Conservation (phyloP, 2,797 vertebrate species). For the Lophotriccus pileatus region DNA sequence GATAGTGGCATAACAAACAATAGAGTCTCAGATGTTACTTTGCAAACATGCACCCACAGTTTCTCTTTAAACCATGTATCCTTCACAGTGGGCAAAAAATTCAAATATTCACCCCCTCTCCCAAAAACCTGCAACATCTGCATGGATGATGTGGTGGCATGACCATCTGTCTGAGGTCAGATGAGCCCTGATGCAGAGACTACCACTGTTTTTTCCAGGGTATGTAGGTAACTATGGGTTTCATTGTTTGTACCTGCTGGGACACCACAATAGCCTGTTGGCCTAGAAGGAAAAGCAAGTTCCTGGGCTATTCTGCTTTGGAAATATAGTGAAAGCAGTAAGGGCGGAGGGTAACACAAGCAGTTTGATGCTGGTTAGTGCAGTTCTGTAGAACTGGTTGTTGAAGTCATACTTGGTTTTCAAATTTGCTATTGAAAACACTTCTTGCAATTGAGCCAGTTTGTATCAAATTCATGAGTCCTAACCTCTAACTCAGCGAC, state of each 20-base stretch:
- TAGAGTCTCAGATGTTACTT: background rate
- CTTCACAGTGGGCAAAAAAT: background rate
- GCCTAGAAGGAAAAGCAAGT: background rate
- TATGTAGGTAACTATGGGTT: background rate
- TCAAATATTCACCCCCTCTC: background rate
- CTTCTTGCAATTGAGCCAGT: background rate
- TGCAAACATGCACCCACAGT: background rate
- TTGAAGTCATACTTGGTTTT: background rate
- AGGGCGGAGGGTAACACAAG: background rate
- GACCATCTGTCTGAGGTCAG: background rate
- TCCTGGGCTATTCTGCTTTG: background rate
- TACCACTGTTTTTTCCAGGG: background rate
- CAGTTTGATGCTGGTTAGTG: background rate
- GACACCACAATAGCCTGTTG: background rate
- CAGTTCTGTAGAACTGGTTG: background rate
- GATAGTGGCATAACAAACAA: background rate
- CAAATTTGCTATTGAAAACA: background rate
- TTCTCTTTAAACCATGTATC: background rate
- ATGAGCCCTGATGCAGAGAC: background rate
- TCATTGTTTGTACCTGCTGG: background rate
- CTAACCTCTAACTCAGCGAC: background rate
- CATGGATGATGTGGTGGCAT: background rate
- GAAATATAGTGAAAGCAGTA: background rate
- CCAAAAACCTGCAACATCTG: background rate
- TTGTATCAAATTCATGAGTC: background rate